phyloP scores from a whole-genome alignment of 1,140 invertebrate species.

The Apis dorsata region DNA sequence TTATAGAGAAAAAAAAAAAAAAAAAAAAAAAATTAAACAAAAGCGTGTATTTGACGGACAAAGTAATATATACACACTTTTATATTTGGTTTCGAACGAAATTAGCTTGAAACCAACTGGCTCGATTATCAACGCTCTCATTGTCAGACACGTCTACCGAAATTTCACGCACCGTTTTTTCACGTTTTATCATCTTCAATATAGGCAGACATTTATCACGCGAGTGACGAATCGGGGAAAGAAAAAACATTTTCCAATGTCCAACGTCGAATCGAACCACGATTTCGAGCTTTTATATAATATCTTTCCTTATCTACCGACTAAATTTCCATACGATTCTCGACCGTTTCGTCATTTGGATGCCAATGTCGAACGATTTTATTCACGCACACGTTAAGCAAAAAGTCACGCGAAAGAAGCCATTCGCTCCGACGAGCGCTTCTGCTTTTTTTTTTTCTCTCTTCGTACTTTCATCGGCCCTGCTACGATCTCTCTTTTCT shows the following conservation, averaged over 20 bases:
- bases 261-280: slow-evolving; percentile 9
- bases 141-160: not conserved
- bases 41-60: slow-evolving; percentile 9
- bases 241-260: not conserved
- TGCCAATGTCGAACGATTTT: not conserved
- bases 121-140: slow-evolving; percentile 10
- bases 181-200: not conserved
- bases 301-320: slow-evolving; percentile 14
- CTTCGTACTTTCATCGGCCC: not conserved
- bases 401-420: not conserved
- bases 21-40: slow-evolving; percentile 1
- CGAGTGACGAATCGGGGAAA: not conserved
- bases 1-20: not conserved
- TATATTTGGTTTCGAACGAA: not conserved
- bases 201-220: not conserved
- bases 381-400: not conserved
- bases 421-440: not conserved
- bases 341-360: not conserved
- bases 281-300: slow-evolving; percentile 19
- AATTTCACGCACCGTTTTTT: slow-evolving; percentile 16
- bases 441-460: not conserved
- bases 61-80: not conserved
- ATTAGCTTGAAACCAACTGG: slow-evolving; percentile 26
- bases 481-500: slow-evolving; percentile 2
- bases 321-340: slow-evolving; percentile 6